Conservation (phyloP, 1,140 invertebrate genomes). For the Acarapis woodi region DNA sequence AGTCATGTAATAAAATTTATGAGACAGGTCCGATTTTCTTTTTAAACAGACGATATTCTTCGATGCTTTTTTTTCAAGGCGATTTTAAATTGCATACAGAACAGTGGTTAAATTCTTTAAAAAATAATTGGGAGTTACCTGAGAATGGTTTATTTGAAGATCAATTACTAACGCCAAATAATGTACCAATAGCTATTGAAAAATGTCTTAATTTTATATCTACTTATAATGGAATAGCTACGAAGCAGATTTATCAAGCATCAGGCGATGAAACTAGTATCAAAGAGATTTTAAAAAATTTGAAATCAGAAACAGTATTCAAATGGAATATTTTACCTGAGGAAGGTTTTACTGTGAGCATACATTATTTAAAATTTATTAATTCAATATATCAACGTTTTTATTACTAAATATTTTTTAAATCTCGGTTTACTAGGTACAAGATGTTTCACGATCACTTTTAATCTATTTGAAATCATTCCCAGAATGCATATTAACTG, state of each 20-base stretch:
- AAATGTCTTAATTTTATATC: constrained; percentile 11
- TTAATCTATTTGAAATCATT: constrained; percentile 7
- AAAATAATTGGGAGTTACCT: constrained; percentile 4
- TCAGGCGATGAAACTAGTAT: not conserved
- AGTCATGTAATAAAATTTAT: not conserved
- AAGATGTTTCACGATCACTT: constrained; percentile 5
- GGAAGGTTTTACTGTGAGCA: not conserved
- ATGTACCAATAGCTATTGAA: constrained; percentile 10
- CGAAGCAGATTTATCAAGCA: constrained; percentile 1
- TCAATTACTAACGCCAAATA: constrained; percentile 10
- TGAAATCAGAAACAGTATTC: not conserved
- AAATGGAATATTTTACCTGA: not conserved
- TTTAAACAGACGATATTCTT: not conserved
- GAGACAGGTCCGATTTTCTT: not conserved
- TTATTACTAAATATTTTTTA: too few species aligned
- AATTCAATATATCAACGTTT: not conserved
- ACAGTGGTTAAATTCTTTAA: not conserved
- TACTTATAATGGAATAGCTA: constrained; percentile 6
- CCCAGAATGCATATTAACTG: constrained; percentile 9
- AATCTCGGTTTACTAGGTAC: too few species aligned
- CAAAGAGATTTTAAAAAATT: not conserved
- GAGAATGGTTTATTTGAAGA: constrained; percentile 2
- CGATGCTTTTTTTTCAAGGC: not conserved
- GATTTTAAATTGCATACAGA: constrained; percentile 1
- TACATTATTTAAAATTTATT: constrained; percentile 8